Conservation (phyloP, 2,113 vertebrate genomes). For the Laticauda laticaudata region DNA sequence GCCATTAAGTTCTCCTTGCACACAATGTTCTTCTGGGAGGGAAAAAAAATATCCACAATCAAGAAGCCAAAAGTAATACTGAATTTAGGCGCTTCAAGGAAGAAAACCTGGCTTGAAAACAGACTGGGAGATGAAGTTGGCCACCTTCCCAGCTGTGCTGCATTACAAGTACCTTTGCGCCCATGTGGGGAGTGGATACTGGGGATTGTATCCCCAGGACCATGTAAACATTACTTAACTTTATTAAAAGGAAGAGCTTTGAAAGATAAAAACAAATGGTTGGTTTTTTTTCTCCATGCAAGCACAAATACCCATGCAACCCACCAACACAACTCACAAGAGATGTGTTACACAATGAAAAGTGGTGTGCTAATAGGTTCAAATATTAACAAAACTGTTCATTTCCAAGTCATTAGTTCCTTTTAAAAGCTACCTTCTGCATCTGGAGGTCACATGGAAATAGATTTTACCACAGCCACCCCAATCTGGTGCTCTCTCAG, state of each 20-base stretch:
- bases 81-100: not conserved
- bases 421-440: not conserved
- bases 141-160: not conserved
- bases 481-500: not conserved
- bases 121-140: not conserved
- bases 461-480: not conserved
- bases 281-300: too few relatives aligned
- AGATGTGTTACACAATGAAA: fast-evolving
- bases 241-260: not conserved
- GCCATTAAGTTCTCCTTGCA: not conserved
- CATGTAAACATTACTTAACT: not conserved
- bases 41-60: not conserved
- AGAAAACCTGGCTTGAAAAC: not conserved
- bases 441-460: slow-evolving; percentile 35
- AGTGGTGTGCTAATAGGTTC: slow-evolving; percentile 27
- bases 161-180: not conserved
- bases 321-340: not conserved
- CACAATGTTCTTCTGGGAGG: not conserved
- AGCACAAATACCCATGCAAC: not conserved
- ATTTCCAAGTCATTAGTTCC: slow-evolving; percentile 36
- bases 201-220: not conserved
- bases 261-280: not conserved
- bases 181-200: not conserved
- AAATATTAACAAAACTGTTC: slow-evolving; percentile 59
- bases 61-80: not conserved